Evolutionary conservation across 2,797 vertebrate species (phyloP), one percentile per base, ranked within the genome.

Genomic region (Danio jaintianensis): DNA sequence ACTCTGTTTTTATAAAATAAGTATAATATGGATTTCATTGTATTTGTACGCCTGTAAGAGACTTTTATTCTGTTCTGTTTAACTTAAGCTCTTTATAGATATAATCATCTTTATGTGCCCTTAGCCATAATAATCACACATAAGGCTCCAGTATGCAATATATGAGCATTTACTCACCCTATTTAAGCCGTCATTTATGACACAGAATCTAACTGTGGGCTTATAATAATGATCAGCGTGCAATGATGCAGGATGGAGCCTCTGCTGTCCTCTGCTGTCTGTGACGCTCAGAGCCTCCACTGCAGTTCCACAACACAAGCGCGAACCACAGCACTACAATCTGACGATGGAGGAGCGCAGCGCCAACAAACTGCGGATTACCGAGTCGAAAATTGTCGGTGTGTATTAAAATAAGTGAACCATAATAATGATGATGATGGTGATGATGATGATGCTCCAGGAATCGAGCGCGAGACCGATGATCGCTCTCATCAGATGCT

Each of bases 221-320:
- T 42, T 11, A 16, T 58, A 38, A 47, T 67, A 47, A 9, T 56
- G 29, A 29, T 29, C 29, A 29, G 29, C 29, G 29, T 29, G 29
- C 29, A 69, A 38, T 61, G 86, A 20, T 75, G 80, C 77, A 80
- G 84, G 82, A 52, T 59, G 85, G 82, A 79, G 29, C 29, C 89
- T 86, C 82, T 86, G 89, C 90, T 88, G 90, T 89, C 90, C 90
- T 88, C 91, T 88, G 89, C 89, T 86, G 89, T 86, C 87, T 88
- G 90, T 87, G 76, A 87, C 62, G 82, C 71, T 67, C 75, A 86
- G 88, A 58, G 86, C 58, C 88, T 29, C 10, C 86, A 87, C 91
- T 88, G 91, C 92, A 91, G 89, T 86, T 89, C 79, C 70, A 88
- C 85, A 89, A 87, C 77, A 85, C 83, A 56, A 75, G 84, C 85